Evolutionary conservation across 2,113 vertebrate species (phyloP).

Genomic region (Pterocles gutturalis): DNA sequence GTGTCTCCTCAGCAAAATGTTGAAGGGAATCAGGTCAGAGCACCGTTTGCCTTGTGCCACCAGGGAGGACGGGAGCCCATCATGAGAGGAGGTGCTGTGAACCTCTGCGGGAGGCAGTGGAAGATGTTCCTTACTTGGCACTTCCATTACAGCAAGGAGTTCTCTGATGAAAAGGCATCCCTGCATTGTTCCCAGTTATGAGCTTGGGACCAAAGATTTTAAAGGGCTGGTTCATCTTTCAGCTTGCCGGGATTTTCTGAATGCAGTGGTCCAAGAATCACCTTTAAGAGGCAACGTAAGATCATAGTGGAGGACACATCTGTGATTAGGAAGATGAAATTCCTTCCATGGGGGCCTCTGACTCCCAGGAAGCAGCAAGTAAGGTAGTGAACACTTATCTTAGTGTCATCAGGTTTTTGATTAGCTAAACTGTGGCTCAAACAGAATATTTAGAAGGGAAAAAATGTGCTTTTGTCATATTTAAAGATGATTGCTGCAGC

Average conservation of each 20-base stretch:
- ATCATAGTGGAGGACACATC: fast-evolving
- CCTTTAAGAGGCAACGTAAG: not conserved
- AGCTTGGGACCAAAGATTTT: not conserved
- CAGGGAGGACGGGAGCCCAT: not conserved
- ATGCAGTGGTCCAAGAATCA: not conserved
- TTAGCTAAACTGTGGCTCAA: not conserved
- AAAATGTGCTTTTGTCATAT: not conserved
- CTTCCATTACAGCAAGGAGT: not conserved
- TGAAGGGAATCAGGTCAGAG: not conserved
- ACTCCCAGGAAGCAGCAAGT: not conserved
- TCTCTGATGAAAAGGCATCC: not conserved
- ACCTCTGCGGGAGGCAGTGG: fast-evolving
- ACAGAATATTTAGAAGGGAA: not conserved
- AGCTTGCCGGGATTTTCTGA: not conserved
- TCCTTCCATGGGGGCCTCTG: not conserved
- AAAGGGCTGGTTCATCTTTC: not conserved
- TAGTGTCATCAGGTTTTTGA: not conserved
- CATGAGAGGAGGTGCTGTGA: not conserved
- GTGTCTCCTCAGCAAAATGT: not conserved
- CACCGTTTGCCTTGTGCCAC: fast-evolving
- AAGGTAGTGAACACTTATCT: not conserved
- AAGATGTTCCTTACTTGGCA: not conserved
- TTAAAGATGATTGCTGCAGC: not conserved
- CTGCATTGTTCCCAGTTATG: not conserved
- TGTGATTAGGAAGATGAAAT: not conserved